Base-by-base conservation (phyloP, 2,888 invertebrate genomes). In the Philopedon plagiatum region DNA sequence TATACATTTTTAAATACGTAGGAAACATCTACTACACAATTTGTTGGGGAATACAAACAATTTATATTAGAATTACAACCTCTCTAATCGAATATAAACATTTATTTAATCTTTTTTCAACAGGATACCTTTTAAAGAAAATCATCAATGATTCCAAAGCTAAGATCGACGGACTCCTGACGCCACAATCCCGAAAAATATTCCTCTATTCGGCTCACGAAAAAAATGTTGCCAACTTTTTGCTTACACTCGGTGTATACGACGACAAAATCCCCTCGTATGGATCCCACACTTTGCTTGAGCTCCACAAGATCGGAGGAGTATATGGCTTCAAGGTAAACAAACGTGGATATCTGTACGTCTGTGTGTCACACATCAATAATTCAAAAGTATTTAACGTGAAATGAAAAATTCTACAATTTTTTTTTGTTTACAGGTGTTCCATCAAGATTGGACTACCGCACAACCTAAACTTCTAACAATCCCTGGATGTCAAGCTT, bases 181-280 rank as follows among this genome's bases (percentile, higher is more conserved):
- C 9, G 11, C 74, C 71, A 2, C 39, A 51, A 19, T 8, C 46
- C 32, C 74, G 71, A 51, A 77, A 78, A 69, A 64, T 78, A 39
- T 77, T 75, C 63, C 44, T 77, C 15, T 78, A 77, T 69, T 77
- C 78, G 0, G 78, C 73, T 34, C 78, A 78, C 57, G 78, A 77
- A 32, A 57, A 23, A 9, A 77, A 76, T 21, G 60, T 78, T 3
- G 75, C 71, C 5, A 34, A 49, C 13, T 46, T 75, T 15, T 61
- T 77, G 21, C 15, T 44, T 15, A 68, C 77, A 1, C 61, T 78
- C n/a, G 71, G 73, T 21, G 67, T 74, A 4, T 77, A 41, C 63
- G 51, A 70, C 21, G 73, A 74, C 7, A 63, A 73, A 49, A 57
- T 76, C 8, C 76, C 76, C 0, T 21, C 62, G 8, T 78, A 77